Conservation (phyloP, 2,797 vertebrate species). For the Sardinella longiceps region DNA sequence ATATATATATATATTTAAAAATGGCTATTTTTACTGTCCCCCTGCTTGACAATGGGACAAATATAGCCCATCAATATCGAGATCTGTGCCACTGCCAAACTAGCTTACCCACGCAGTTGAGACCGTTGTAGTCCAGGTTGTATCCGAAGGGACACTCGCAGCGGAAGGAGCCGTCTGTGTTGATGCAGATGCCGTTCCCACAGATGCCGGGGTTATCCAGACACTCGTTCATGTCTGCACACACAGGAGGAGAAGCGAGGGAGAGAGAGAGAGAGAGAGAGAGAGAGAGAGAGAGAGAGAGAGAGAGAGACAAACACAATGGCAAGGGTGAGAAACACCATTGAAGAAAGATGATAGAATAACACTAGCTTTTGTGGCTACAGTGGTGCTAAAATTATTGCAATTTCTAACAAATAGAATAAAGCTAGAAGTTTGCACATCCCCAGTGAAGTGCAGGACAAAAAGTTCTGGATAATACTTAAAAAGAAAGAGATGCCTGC, state of each 20-base stretch:
- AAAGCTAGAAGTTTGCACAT: too few species aligned
- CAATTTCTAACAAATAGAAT: too few species aligned
- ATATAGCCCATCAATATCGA: neutral
- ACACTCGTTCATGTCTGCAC: constrained; percentile 91
- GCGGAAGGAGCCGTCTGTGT: constrained; percentile 94
- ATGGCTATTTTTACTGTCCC: neutral
- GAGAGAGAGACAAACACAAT: neutral
- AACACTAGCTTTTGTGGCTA: neutral
- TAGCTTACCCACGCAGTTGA: constrained; percentile 89
- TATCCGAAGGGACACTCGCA: constrained; percentile 95
- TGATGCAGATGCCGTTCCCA: constrained; percentile 87
- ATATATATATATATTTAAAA: neutral
- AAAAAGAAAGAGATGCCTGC: too few species aligned
- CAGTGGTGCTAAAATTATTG: neutral
- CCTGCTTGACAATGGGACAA: constrained; percentile 22
- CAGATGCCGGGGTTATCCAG: constrained; percentile 88
- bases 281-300: neutral
- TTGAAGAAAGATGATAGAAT: neutral
- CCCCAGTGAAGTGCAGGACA: too few species aligned
- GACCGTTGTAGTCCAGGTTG: constrained; percentile 88
- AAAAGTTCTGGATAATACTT: too few species aligned
- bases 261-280: neutral
- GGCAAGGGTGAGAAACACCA: neutral
- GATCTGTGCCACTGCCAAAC: neutral
- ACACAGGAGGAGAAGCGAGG: neutral